Conservation (phyloP, 2,888 invertebrate species). For the Lamellibrachia satsuma region DNA sequence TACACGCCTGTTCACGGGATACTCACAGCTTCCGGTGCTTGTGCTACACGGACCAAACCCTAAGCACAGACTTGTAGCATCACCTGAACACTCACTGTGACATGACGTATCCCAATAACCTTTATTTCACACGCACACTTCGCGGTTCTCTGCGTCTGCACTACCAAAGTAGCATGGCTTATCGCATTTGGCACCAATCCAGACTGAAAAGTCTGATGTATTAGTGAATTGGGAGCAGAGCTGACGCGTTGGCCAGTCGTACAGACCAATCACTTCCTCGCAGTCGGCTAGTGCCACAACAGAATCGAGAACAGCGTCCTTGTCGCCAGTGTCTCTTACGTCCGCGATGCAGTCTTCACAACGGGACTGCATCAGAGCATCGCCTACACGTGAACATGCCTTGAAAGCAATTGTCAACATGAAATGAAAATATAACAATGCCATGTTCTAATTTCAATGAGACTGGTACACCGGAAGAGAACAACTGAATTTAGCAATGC, state of each 20-base stretch:
- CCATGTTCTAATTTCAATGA: neutral
- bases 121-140: conserved; percentile 32
- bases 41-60: conserved; percentile 49
- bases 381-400: conserved; percentile 28
- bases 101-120: conserved; percentile 46
- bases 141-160: neutral
- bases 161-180: conserved; percentile 33
- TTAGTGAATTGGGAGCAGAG: conserved; percentile 38
- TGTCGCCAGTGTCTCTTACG: conserved; percentile 28
- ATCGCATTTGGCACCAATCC: conserved; percentile 36
- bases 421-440: neutral
- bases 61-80: conserved; percentile 44
- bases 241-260: conserved; percentile 41
- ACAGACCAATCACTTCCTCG: conserved; percentile 34
- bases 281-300: conserved; percentile 46
- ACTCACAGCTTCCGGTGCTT: conserved; percentile 45
- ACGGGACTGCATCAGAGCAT: conserved; percentile 27
- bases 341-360: conserved; percentile 37
- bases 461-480: neutral
- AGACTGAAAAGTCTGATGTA: conserved; percentile 23
- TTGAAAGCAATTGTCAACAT: conserved; percentile 28
- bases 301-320: conserved; percentile 35
- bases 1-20: conserved; percentile 45
- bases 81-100: conserved; percentile 48
- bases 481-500: too few species aligned